Percentiles rank a stretch among this genome's conserved stretches.
phyloP scores from a whole-genome alignment of 2,113 vertebrate genomes.

The Corythornis cristatus region DNA sequence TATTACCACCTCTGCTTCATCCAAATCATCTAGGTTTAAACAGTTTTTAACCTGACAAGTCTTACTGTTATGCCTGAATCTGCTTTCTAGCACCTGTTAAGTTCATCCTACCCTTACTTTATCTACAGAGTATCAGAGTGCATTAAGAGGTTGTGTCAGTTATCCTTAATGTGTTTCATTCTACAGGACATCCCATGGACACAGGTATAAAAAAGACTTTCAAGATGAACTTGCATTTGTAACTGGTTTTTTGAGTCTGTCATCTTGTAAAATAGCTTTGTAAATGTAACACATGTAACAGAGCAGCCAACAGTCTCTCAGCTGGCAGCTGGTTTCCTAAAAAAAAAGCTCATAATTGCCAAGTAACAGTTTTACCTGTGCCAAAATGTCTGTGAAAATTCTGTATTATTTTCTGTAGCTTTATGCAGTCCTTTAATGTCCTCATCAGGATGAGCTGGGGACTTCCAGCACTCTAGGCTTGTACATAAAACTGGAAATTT shows the following conservation, averaged over 20 bases:
- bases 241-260: background rate
- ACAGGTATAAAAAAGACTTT: background rate
- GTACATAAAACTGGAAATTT: slow-evolving; percentile 30
- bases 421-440: background rate
- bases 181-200: background rate
- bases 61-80: background rate
- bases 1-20: background rate
- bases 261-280: background rate
- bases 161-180: background rate
- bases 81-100: background rate
- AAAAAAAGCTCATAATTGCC: background rate
- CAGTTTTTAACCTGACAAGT: background rate
- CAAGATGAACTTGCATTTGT: background rate
- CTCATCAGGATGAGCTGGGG: background rate
- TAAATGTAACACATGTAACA: background rate
- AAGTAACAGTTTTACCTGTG: background rate
- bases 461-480: slow-evolving; percentile 20
- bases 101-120: background rate
- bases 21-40: background rate
- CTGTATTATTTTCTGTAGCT: background rate
- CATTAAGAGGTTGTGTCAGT: background rate
- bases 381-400: background rate
- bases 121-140: background rate
- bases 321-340: background rate
- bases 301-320: background rate